Base-by-base conservation (phyloP, 2,797 vertebrate genomes). In the Lepus townsendii region DNA sequence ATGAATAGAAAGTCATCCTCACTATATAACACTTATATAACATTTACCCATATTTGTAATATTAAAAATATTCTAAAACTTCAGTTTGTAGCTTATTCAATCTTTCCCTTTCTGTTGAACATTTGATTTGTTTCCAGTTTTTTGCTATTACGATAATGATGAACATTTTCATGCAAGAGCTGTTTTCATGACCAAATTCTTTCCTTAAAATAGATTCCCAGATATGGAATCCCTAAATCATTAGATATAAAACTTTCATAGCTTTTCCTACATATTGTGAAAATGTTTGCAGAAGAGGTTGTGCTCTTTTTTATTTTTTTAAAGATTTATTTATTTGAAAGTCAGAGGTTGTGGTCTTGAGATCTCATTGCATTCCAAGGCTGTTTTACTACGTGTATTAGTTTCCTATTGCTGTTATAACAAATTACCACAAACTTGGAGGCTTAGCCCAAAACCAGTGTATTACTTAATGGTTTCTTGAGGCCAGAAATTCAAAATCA, bases 101-200 rank as follows among this genome's bases (percentile, higher is more conserved):
- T 35, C 60, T 79, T 90, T 89, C 60, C 47, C 54, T 80, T 65
- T 71, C 27, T 50, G 3, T 78, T 57, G 54, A 57, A 57, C 54
- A 75, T 88, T 82, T 90, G 22, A 63, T 84, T 88, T 93, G 62
- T 88, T 88, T 76, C 35, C 35, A 88, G 47, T 72, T 86, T 95
- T 35, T 66, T 72, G 35, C 65, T 78, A 16, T 42, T 60, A 35
- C 35, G 35, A 75, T 83, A 10, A 91, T 66, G 22, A 91, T 32
- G n/a, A 72, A 57, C 6, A 76, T 72, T 71, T 90, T 96, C 19
- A 87, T 7, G 32, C 12, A 71, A 95, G 35, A 89, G 26, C 17
- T n/a, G n/a, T 75, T 90, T 75, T 79, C 32, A 57, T 75, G 66
- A 88, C 71, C n/a, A 66, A 88, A 88, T 83, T 92, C 57, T 52